Conservation (phyloP, 2,797 vertebrate species). For the Petrocephalus sullivani region DNA sequence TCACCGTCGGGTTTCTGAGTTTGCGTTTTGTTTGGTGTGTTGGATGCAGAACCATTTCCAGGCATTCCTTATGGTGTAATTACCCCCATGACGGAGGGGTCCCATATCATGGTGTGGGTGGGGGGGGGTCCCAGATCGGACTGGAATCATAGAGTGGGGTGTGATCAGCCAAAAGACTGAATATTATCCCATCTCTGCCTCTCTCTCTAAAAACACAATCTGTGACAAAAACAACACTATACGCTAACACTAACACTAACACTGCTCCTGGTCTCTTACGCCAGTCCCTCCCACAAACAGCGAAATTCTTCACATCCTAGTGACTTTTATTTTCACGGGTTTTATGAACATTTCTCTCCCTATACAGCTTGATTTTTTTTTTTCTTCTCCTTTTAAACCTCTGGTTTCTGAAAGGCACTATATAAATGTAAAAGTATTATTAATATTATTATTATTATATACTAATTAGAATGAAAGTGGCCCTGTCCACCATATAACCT, state of each 20-base stretch:
- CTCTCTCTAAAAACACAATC: not conserved
- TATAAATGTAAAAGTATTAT: too few relatives aligned
- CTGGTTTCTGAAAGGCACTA: too few relatives aligned
- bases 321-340: too few relatives aligned
- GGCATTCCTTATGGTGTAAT: not conserved
- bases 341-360: too few relatives aligned
- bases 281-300: too few relatives aligned
- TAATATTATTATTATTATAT: too few relatives aligned
- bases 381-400: too few relatives aligned
- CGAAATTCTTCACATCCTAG: too few relatives aligned
- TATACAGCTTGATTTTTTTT: too few relatives aligned
- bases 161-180: not conserved
- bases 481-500: not conserved
- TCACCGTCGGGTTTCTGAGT: not conserved
- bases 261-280: too few relatives aligned
- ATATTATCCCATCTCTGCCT: not conserved
- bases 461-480: not conserved
- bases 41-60: not conserved
- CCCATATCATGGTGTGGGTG: not conserved
- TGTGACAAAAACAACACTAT: not conserved
- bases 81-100: not conserved
- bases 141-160: not conserved
- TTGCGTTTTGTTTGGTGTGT: not conserved
- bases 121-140: not conserved
- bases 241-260: not conserved